Evolutionary conservation across 2,888 invertebrate genomes (phyloP).

Genomic region (Candidula unifasciata): DNA sequence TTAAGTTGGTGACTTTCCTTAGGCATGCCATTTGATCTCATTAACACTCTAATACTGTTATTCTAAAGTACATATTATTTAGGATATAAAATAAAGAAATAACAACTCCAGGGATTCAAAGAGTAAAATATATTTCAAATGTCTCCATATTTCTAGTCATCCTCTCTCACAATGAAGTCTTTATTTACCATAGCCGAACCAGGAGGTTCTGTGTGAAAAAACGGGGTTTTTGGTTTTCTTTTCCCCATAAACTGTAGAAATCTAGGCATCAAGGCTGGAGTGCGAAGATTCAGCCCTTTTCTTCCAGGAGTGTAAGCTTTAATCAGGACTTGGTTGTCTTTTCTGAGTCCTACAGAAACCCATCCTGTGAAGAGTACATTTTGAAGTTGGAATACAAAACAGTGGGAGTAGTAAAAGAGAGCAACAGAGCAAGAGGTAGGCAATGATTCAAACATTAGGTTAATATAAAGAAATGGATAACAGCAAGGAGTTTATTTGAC

Average conservation of each 20-base stretch:
- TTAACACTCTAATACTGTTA: too few species aligned
- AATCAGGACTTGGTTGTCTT: conserved; percentile 51
- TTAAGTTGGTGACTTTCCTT: too few species aligned
- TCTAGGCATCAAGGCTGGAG: conserved; percentile 61
- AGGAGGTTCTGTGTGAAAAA: conserved; percentile 43
- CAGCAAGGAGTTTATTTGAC: too few species aligned
- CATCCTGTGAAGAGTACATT: conserved; percentile 61
- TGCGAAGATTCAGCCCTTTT: conserved; percentile 61
- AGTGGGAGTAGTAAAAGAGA: too few species aligned
- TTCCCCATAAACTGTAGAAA: conserved; percentile 59
- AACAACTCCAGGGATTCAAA: too few species aligned
- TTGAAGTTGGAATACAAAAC: too few species aligned
- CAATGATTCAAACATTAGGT: too few species aligned
- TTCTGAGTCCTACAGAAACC: conserved; percentile 61
- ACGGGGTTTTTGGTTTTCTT: conserved; percentile 56
- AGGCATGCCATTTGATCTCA: too few species aligned
- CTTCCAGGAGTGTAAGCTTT: conserved; percentile 66
- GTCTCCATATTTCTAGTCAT: neutral
- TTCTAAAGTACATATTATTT: too few species aligned
- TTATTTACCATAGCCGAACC: conserved; percentile 36
- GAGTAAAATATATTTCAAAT: neutral
- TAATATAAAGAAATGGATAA: too few species aligned
- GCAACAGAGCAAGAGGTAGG: too few species aligned
- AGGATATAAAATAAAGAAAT: too few species aligned
- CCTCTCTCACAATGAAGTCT: neutral